Evolutionary conservation across 2,888 invertebrate genomes (phyloP).

Genomic region (Agrotis exclamationis): DNA sequence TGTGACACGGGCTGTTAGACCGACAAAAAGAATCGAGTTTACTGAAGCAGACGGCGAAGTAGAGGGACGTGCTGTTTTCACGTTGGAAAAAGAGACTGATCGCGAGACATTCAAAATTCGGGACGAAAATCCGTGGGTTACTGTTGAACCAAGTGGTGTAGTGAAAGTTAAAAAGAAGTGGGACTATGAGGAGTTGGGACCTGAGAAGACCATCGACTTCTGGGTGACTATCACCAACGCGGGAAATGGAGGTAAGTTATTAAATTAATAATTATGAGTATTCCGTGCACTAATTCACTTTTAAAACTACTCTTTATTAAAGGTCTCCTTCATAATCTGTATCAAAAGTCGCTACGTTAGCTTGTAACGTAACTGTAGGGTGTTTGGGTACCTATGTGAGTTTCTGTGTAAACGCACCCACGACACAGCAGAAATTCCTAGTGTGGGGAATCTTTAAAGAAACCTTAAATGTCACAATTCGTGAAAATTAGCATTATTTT

Average conservation of each 20-base stretch:
- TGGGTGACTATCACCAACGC: conserved; percentile 98
- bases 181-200: conserved; percentile 98
- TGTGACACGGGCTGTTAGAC: conserved; percentile 97
- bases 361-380: not conserved
- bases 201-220: conserved; percentile 98
- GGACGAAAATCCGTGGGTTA: conserved; percentile 98
- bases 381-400: no score
- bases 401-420: no score
- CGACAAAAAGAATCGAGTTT: conserved; percentile 98
- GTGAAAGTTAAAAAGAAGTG: conserved; percentile 98
- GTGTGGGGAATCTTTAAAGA: no score
- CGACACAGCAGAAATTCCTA: no score
- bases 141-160: conserved; percentile 97
- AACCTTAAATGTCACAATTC: not conserved
- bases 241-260: conserved; percentile 95
- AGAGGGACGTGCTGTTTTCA: conserved; percentile 97
- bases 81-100: conserved; percentile 97
- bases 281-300: not conserved
- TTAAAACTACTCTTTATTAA: not conserved
- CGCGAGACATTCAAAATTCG: conserved; percentile 98
- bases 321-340: not conserved
- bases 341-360: conserved; percentile 12
- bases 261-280: not conserved
- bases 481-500: conserved; percentile 9
- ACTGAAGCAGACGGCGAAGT: conserved; percentile 97